Percentiles rank a stretch among this genome's conserved stretches.
Evolutionary conservation across 2,113 vertebrate genomes (phyloP).

Genomic region (Baryphthengus martii): DNA sequence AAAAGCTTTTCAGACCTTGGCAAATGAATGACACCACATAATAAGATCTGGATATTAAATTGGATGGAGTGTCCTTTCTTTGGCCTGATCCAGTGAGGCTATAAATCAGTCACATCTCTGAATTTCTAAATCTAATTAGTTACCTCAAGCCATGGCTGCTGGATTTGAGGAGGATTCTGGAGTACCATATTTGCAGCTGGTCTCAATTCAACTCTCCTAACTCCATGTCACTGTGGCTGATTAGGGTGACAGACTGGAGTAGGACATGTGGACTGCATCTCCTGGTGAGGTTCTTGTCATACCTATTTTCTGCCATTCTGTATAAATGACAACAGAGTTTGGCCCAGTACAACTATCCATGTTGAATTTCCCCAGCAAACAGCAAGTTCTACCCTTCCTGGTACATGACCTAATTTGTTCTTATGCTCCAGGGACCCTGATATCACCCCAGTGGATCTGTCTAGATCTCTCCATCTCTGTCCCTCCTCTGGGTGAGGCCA

Average conservation of each 20-base stretch:
- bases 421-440: neutral
- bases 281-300: neutral
- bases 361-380: neutral
- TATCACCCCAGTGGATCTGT: neutral
- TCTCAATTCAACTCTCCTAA: neutral
- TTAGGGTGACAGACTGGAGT: neutral
- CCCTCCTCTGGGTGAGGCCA: neutral
- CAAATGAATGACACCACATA: neutral
- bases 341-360: rapidly evolving
- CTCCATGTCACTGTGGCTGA: neutral
- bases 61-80: neutral
- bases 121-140: neutral
- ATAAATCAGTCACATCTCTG: neutral
- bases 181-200: neutral
- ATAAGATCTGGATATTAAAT: neutral
- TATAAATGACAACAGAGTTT: neutral
- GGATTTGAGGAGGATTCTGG: neutral
- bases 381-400: neutral
- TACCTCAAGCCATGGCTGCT: neutral
- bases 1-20: neutral
- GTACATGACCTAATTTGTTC: neutral
- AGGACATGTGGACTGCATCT: neutral
- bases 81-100: neutral
- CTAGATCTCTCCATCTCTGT: neutral
- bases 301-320: neutral